Conservation (phyloP, 2,888 invertebrate species). For the Allophyes oxyacanthae region DNA sequence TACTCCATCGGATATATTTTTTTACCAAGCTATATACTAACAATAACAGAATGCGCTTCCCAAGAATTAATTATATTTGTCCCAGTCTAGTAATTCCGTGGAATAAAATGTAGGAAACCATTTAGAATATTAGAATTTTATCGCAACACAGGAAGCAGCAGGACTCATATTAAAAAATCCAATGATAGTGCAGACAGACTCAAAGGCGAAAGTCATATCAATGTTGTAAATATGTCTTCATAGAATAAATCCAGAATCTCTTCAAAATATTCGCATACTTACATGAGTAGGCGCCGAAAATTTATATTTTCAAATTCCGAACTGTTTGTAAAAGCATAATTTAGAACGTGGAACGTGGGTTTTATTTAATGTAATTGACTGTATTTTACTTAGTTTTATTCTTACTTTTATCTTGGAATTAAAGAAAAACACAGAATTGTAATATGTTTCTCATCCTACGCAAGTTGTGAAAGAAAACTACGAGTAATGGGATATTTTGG, state of each 20-base stretch:
- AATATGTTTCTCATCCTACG: conserved; percentile 15
- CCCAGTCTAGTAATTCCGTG: too few relatives aligned
- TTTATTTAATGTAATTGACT: conserved; percentile 21
- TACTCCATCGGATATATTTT: too few relatives aligned
- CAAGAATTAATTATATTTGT: too few relatives aligned
- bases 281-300: neutral
- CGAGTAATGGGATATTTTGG: conserved; percentile 3
- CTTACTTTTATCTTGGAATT: conserved; percentile 12
- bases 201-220: neutral
- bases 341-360: conserved; percentile 11
- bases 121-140: too few relatives aligned
- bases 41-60: too few relatives aligned
- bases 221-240: conserved; percentile 1
- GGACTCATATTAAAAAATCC: too few relatives aligned
- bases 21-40: too few relatives aligned
- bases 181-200: too few relatives aligned
- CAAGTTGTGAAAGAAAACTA: neutral
- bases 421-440: conserved; percentile 18
- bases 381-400: conserved; percentile 22
- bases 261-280: conserved; percentile 17
- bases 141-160: too few relatives aligned
- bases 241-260: neutral
- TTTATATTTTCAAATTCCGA: conserved; percentile 11
- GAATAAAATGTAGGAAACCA: too few relatives aligned
- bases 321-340: conserved; percentile 25